Evolutionary conservation across 1,140 invertebrate species (phyloP), one percentile per base, ranked within the genome.

Genomic region (Aphidius ervi): DNA sequence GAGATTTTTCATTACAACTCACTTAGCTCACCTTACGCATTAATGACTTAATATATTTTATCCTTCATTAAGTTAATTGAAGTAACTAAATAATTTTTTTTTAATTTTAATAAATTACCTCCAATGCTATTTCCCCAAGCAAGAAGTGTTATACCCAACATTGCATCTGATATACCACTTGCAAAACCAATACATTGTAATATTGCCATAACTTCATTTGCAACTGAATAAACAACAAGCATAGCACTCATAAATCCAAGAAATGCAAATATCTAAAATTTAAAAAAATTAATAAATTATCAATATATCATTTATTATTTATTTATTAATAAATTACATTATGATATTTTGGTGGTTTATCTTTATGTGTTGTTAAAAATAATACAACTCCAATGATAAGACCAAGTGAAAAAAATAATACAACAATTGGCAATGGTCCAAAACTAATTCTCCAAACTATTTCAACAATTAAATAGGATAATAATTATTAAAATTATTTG

Each of bases 101-200:
- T 31, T 3, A 31, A 31, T 31, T 31, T 31, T 31, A 31, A 1
- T 31, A 31, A 74, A 74, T 80, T 77, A 86, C 85, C 85, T 65
- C 86, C 85, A 56, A 90, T 77, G 71, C 84, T 86, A 72, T 90
- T 90, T 40, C 86, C 86, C 87, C 87, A 89, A 0, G 88, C 87
- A 16, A 90, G 78, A 40, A 89, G 77, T 10, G 87, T 88, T 48
- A 90, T 78, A 41, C 88, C 88, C 9, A 90, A 75, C 72, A 88
- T 86, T 47, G 84, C 81, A 68, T 86, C 81, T 65, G 84, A 86
- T 55, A 88, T 81, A 62, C 82, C 78, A 59, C 86, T 82, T 9
- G 84, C 81, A 56, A 84, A 77, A 49, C 86, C 87, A 66, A 87
- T 76, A 56, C 82, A 83, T 78, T 80, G 69, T 23, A 90, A 72